Evolutionary conservation across 2,113 vertebrate species (phyloP), one percentile per base, ranked within the genome.

Genomic region (Oxygymnocypris stewartii): DNA sequence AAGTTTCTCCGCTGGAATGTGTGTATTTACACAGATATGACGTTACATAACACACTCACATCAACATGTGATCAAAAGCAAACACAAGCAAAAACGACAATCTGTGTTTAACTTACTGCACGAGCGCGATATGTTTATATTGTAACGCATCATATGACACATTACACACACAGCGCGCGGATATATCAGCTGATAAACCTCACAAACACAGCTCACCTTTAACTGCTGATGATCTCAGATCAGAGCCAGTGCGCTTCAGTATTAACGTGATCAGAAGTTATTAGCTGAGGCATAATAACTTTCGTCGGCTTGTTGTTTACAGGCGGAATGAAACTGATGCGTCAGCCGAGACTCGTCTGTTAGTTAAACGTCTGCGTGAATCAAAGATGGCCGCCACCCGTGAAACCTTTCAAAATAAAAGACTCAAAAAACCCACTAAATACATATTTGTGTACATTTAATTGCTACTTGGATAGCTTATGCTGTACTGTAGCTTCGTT

Each of bases 251-350:
- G 40, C 65, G 1, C 23, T 82, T 77, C 54, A 31, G 31, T 71
- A 31, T 57, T 65, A 54, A 54, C 11, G 10, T n/a, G 47, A 75
- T 40, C 82, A 59, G 42, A 57, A 51, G 28, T 28, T 49, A 61
- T 37, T 59, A 82, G 14, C 47, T 23, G 59, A 87, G 61, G 35
- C 82, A 84, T 84, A 84, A 40, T 84, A 54, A 74, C 69, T 74
- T 82, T 23, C 31, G 25, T 40, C n/a, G 9, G 40, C 44, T 57
- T 40, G n/a, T 44, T 69, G 85, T 79, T 79, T 84, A 87, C 79
- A 90, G 83, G 10, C 59, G 83, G 54, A 73, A 85, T 40, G 71
- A 82, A 86, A 59, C 82, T 74, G 82, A 71, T 42, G 82, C 69
- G 82, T 73, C 65, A 73, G 67, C 7, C 44, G 40, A 42, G 61